phyloP scores from a whole-genome alignment of 2,888 invertebrate species.

The Mesodorylaimus sp. region DNA sequence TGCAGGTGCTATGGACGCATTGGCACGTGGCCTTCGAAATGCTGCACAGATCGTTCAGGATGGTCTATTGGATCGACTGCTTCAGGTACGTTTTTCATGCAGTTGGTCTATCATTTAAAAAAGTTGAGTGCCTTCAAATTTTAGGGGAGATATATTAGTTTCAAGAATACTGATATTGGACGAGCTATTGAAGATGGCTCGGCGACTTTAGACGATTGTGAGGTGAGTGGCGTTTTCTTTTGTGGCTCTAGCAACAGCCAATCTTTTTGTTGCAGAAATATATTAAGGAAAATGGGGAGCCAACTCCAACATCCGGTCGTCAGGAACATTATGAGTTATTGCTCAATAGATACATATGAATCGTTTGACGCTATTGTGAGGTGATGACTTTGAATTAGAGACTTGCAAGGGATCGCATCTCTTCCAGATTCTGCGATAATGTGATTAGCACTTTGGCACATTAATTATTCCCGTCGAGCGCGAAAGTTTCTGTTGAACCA shows the following conservation, averaged over 20 bases:
- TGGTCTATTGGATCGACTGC: slow-evolving; percentile 40
- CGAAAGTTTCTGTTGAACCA: too few species aligned
- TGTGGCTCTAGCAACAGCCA: slow-evolving; percentile 10
- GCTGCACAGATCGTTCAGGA: slow-evolving; percentile 41
- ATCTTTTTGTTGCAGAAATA: slow-evolving; percentile 37
- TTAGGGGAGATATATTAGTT: slow-evolving; percentile 44
- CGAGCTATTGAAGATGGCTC: slow-evolving; percentile 40
- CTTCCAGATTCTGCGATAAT: too few species aligned
- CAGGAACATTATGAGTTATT: slow-evolving; percentile 38
- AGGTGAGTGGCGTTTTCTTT: slow-evolving; percentile 14
- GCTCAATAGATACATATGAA: slow-evolving; percentile 30
- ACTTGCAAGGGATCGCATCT: too few species aligned
- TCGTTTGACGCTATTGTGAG: too few species aligned
- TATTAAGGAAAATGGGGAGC: slow-evolving; percentile 31
- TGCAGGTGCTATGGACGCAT: slow-evolving; percentile 40
- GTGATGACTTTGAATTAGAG: too few species aligned
- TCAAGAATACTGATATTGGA: slow-evolving; percentile 43
- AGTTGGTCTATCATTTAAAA: slow-evolving; percentile 5
- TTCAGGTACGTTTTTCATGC: slow-evolving; percentile 36
- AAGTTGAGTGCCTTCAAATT: slow-evolving; percentile 15
- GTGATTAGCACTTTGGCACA: too few species aligned
- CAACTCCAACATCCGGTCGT: slow-evolving; percentile 30
- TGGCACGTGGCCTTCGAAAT: slow-evolving; percentile 41
- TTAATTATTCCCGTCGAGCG: too few species aligned
- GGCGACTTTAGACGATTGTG: slow-evolving; percentile 38